phyloP scores from a whole-genome alignment of 2,113 vertebrate genomes.

The Trogon melanurus region DNA sequence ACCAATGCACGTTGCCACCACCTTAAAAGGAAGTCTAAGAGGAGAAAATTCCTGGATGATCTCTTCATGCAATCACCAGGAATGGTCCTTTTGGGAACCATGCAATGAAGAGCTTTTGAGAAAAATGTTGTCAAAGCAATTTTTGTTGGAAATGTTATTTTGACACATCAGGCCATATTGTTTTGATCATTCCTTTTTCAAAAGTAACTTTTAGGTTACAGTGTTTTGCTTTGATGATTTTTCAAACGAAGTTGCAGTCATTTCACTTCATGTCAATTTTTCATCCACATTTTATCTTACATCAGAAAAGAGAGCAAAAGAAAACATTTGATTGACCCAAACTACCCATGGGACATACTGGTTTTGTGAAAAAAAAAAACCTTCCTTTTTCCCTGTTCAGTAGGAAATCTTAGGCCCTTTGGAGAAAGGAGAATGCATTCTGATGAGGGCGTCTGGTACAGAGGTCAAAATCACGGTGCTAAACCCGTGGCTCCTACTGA shows the following conservation, averaged over 20 bases:
- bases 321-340: slow-evolving; percentile 44
- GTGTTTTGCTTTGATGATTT: slow-evolving; percentile 56
- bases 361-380: not conserved
- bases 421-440: not conserved
- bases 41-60: not conserved
- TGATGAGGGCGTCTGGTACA: not conserved
- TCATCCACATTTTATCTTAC: slow-evolving; percentile 21
- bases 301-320: not conserved
- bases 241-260: slow-evolving; percentile 26
- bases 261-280: slow-evolving; percentile 28
- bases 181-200: slow-evolving; percentile 49
- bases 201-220: slow-evolving; percentile 46
- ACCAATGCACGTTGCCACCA: not conserved
- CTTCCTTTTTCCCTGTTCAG: not conserved
- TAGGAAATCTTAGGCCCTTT: not conserved
- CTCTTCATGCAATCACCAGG: not conserved
- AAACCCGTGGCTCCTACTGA: not conserved
- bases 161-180: not conserved
- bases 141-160: slow-evolving; percentile 41
- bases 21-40: not conserved
- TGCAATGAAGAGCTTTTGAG: slow-evolving; percentile 10
- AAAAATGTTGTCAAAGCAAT: slow-evolving; percentile 25
- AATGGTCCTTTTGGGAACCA: not conserved
- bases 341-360: not conserved
- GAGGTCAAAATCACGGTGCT: not conserved